A percentile compares a stretch with the other conserved stretches of the same genome.
Evolutionary conservation across 2,113 vertebrate species (phyloP).

Genomic region (Rissa tridactyla): DNA sequence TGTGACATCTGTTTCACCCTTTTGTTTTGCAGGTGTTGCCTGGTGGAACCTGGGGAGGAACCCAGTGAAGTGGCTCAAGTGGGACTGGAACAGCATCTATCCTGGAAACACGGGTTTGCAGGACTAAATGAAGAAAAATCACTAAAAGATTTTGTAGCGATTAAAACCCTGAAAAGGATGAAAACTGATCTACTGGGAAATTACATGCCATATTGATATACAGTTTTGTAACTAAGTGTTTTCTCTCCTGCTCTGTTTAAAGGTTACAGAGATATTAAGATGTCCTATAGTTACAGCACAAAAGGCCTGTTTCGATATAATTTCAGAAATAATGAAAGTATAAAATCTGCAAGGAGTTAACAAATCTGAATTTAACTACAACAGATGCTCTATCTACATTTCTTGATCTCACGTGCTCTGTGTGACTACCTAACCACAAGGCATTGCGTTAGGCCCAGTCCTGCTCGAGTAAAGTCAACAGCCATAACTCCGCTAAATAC

Average conservation of each 20-base stretch:
- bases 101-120: not conserved
- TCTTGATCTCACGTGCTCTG: not conserved
- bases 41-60: not conserved
- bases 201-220: not conserved
- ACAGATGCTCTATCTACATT: not conserved
- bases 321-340: not conserved
- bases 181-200: not conserved
- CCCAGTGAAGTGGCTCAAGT: not conserved
- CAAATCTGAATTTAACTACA: not conserved
- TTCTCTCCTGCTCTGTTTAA: not conserved
- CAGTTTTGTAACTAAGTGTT: not conserved
- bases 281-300: not conserved
- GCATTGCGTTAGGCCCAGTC: not conserved
- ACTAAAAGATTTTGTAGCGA: not conserved
- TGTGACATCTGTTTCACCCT: not conserved
- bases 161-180: not conserved
- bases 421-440: not conserved
- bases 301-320: not conserved
- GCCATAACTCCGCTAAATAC: not conserved
- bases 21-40: not conserved
- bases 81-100: not conserved
- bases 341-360: not conserved
- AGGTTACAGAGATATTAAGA: not conserved
- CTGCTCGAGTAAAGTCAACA: not conserved
- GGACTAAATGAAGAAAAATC: not conserved